A percentile compares a stretch with the other conserved stretches of the same genome.
These are phyloP conservation scores for Recurvirostra avosetta DNA, from an alignment of 2,113 vertebrate species.

Conservation along the genomic window DNA sequence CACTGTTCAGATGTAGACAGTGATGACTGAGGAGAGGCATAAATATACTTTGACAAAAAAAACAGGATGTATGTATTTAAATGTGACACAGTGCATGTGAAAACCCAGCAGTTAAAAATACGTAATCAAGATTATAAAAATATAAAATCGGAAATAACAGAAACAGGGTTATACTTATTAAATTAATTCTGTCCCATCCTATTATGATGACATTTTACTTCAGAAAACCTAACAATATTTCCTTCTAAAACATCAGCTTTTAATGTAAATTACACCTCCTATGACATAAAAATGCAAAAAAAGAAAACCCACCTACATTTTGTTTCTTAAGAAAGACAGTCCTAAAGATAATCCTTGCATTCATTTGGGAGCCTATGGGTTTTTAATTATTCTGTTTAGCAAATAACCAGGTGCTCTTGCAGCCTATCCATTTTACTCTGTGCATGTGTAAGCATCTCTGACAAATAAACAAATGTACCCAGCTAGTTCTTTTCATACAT, in stretches of 20 bases:
- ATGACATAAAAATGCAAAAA: not conserved
- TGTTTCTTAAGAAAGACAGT: not conserved
- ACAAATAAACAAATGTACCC: not conserved
- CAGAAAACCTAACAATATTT: not conserved
- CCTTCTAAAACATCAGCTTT: not conserved
- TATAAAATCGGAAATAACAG: not conserved
- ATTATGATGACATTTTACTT: not conserved
- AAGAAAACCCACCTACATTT: not conserved
- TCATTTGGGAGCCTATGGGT: not conserved
- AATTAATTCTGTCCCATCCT: not conserved
- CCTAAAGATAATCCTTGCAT: not conserved
- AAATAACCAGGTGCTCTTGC: not conserved
- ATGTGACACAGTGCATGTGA: not conserved
- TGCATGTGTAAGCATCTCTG: not conserved
- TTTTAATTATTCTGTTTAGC: not conserved
- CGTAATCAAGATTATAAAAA: not conserved
- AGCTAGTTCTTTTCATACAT: not conserved
- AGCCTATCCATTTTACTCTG: not conserved
- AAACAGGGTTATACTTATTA: not conserved
- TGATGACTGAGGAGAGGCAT: not conserved
- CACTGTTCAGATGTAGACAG: not conserved
- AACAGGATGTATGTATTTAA: not conserved
- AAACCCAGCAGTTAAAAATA: not conserved
- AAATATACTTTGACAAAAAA: not conserved
- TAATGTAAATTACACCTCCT: not conserved